phyloP scores from a whole-genome alignment of 1,140 invertebrate species.

The Gryllus bimaculatus region DNA sequence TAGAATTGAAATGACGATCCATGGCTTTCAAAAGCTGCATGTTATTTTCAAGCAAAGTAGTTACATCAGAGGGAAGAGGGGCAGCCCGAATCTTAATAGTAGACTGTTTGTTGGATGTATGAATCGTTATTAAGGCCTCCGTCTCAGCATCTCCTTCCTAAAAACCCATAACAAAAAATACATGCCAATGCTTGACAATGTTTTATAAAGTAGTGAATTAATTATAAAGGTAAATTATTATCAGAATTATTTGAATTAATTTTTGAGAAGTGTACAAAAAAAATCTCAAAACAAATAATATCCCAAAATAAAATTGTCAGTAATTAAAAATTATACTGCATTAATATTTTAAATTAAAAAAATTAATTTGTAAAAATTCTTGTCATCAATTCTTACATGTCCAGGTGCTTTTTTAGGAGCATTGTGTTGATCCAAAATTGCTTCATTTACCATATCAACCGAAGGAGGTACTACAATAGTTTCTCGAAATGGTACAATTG shows the following conservation, averaged over 20 bases:
- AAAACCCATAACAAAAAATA: neutral
- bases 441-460: constrained; percentile 83
- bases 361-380: no score
- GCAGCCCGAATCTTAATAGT: constrained; percentile 66
- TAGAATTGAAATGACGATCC: constrained; percentile 34
- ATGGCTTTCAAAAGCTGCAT: constrained; percentile 46
- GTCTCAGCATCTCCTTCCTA: constrained; percentile 3
- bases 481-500: constrained; percentile 93
- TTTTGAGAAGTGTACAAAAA: neutral
- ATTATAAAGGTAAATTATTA: neutral
- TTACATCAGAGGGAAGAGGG: constrained; percentile 66
- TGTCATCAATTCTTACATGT: neutral
- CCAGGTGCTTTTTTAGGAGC: neutral
- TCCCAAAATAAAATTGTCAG: neutral
- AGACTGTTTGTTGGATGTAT: constrained; percentile 62
- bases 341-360: no score
- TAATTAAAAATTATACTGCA: no score
- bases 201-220: neutral
- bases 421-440: constrained; percentile 39
- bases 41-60: constrained; percentile 56
- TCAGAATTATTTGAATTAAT: no score
- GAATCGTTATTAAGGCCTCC: constrained; percentile 45
- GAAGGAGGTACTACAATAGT: constrained; percentile 78
- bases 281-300: neutral
- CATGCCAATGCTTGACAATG: neutral